phyloP scores from a whole-genome alignment of 2,888 invertebrate species.

The Mechanitis mazaeus region DNA sequence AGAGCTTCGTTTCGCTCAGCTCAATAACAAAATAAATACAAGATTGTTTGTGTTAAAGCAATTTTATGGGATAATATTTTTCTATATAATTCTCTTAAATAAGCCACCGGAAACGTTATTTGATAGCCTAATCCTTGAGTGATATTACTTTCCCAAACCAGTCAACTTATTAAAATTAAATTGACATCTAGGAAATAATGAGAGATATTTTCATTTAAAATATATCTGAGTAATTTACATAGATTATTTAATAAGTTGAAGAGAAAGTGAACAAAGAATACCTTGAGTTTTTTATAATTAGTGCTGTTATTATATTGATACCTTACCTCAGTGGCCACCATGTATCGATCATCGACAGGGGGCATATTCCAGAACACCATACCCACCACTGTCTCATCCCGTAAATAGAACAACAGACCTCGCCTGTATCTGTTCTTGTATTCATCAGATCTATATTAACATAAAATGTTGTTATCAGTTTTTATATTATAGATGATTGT shows the following conservation, averaged over 20 bases:
- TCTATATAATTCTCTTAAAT: too few relatives aligned
- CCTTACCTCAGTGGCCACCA: slow-evolving; percentile 56
- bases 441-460: slow-evolving; percentile 37
- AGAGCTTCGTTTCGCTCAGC: too few relatives aligned
- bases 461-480: not conserved
- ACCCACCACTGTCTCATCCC: slow-evolving; percentile 60
- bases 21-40: not conserved
- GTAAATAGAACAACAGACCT: slow-evolving; percentile 61
- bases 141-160: not conserved
- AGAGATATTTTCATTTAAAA: not conserved
- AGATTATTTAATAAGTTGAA: too few relatives aligned
- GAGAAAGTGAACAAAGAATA: too few relatives aligned
- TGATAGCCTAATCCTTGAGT: too few relatives aligned
- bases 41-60: not conserved
- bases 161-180: not conserved
- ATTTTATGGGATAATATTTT: too few relatives aligned
- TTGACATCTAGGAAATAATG: not conserved
- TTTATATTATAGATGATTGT: too few relatives aligned
- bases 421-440: slow-evolving; percentile 57
- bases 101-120: too few relatives aligned
- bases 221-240: too few relatives aligned
- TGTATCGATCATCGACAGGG: slow-evolving; percentile 51
- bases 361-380: slow-evolving; percentile 66
- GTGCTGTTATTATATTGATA: too few relatives aligned
- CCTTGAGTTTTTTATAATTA: too few relatives aligned